phyloP scores from a whole-genome alignment of 2,113 vertebrate genomes.

The Sinocyclocheilus maitianheensis region DNA sequence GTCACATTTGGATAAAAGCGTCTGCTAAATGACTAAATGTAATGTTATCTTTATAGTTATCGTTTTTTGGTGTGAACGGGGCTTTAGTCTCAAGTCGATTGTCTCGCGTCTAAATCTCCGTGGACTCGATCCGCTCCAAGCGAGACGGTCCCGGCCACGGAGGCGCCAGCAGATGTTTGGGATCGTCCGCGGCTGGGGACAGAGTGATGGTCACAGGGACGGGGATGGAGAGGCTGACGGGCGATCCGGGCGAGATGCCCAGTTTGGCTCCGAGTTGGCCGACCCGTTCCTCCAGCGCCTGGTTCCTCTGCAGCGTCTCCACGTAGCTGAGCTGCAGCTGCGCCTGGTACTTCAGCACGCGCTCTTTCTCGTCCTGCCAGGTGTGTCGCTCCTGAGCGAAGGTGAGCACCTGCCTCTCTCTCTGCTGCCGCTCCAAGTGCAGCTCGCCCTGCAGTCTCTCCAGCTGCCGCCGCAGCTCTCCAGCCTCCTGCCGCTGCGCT shows the following conservation, averaged over 20 bases:
- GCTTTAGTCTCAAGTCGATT: conserved; percentile 10
- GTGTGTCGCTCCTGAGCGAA: conserved; percentile 93
- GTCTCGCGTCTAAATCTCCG: conserved; percentile 84
- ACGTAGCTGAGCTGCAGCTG: conserved; percentile 72
- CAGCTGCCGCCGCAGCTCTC: conserved; percentile 85
- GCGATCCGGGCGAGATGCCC: conserved; percentile 61
- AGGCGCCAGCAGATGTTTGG: conserved; percentile 89
- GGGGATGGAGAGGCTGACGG: neutral
- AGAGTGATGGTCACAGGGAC: conserved; percentile 62
- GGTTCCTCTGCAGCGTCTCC: conserved; percentile 95
- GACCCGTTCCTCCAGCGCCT: conserved; percentile 89
- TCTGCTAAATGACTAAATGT: no score
- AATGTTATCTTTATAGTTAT: no score
- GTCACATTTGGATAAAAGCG: no score
- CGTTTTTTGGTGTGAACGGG: no score
- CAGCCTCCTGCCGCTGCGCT: conserved; percentile 88
- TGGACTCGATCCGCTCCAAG: conserved; percentile 95
- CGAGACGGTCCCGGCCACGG: conserved; percentile 83
- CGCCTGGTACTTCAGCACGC: conserved; percentile 97
- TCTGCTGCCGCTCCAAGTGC: conserved; percentile 86
- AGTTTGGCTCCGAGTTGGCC: conserved; percentile 80
- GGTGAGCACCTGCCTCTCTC: conserved; percentile 90
- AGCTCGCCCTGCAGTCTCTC: conserved; percentile 88
- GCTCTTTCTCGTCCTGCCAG: conserved; percentile 96
- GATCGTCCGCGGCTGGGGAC: conserved; percentile 81